Evolutionary conservation across 2,888 invertebrate genomes (phyloP), one percentile per base, ranked within the genome.

Genomic region (Loripinus fragilis): DNA sequence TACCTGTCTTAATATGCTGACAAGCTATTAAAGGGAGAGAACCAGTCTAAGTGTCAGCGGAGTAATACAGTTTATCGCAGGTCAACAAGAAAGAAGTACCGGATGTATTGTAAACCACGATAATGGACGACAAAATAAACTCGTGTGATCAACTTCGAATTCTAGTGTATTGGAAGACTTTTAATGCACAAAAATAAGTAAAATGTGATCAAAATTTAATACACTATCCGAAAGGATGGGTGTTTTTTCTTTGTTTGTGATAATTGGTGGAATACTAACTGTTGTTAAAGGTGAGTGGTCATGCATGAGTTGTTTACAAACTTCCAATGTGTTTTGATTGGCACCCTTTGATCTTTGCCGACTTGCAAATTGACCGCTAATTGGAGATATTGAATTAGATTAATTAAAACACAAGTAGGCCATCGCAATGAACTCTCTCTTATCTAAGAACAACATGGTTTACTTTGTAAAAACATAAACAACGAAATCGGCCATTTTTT

Each of bases 201-300:
- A 77, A 50, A 75, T 83, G 77, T 80, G 74, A 65, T 52, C 50
- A 35, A 30, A 72, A 48, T 65, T 48, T 52, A 45, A 50, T 67
- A 66, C 52, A 72, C 76, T 80, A 78, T 82, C 85, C 83, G 76
- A 83, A 86, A 82, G 85, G 85, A 85, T 86, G 83, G 84, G 81
- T 77, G 76, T 78, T 72, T 72, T 80, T 50, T 79, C 76, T 30
- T 65, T 81, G 74, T 76, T 84, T 71, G 69, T 85, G 41, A 50
- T 82, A 45, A 74, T 83, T 64, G 42, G 41, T 71, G 80, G 78
- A 66, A 45, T 80, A 73, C 55, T 76, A 68, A 74, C 80, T 17
- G 64, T 69, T 74, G 42, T 68, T 50, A 73, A 74, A 76, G 83
- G 83, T 83, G 64, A 69, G 83, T 71, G 71, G 30, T 52, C 67